phyloP scores from a whole-genome alignment of 2,797 vertebrate species.

The Parambassis ranga region DNA sequence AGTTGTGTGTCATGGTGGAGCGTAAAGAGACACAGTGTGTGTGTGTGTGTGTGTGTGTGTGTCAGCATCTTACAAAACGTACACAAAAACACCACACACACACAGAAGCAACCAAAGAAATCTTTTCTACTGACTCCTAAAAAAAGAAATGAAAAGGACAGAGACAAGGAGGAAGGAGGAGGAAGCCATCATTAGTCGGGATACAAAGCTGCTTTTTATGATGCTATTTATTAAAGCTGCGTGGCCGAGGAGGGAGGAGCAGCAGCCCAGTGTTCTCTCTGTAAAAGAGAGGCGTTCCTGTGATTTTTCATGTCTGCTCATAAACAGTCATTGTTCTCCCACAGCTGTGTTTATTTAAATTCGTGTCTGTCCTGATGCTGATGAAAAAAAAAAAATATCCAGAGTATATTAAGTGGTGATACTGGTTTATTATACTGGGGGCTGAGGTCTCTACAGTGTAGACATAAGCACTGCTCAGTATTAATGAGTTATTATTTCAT shows the following conservation, averaged over 20 bases:
- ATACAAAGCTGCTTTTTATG: slow-evolving; percentile 43
- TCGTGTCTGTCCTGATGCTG: too few relatives aligned
- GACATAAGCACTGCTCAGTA: too few relatives aligned
- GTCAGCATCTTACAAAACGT: neutral
- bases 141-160: neutral
- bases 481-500: too few relatives aligned
- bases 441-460: too few relatives aligned
- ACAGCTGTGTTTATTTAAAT: slow-evolving; percentile 64
- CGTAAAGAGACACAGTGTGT: neutral
- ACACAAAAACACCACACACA: neutral
- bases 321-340: slow-evolving; percentile 56
- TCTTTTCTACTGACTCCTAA: neutral
- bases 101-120: neutral
- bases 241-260: neutral
- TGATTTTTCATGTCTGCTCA: slow-evolving; percentile 42
- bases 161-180: neutral
- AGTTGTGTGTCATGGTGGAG: slow-evolving; percentile 40
- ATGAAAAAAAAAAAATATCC: too few relatives aligned
- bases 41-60: slow-evolving; percentile 1
- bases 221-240: slow-evolving; percentile 46
- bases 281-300: slow-evolving; percentile 53
- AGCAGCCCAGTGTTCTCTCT: slow-evolving; percentile 21
- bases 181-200: slow-evolving; percentile 31
- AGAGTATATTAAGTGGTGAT: slow-evolving; percentile 10
- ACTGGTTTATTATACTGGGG: too few relatives aligned